Percentiles rank a stretch among this genome's conserved stretches.
Conservation (phyloP, 1,140 invertebrate genomes). For the Steinernema feltiae region DNA sequence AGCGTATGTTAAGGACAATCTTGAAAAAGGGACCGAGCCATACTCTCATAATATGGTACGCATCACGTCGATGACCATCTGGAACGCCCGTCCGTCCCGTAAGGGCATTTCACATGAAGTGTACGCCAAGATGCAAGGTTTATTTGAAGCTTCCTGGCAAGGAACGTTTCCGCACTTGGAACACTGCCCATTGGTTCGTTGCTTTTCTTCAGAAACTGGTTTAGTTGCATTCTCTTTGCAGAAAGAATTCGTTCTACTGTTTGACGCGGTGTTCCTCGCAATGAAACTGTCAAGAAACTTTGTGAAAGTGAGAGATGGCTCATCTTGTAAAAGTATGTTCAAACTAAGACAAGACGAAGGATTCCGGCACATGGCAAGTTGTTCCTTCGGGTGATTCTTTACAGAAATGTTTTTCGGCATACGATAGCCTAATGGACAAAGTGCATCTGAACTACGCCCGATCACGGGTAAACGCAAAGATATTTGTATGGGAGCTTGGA, state of each 20-base stretch:
- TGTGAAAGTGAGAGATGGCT: background rate
- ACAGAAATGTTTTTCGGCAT: background rate
- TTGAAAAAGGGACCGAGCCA: conserved; percentile 26
- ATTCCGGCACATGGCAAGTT: background rate
- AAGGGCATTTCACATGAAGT: conserved; percentile 1
- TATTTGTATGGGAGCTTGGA: conserved; percentile 36
- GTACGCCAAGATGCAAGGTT: background rate
- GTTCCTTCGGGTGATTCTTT: background rate
- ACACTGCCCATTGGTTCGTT: background rate
- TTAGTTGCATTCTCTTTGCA: conserved; percentile 14
- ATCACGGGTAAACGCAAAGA: conserved; percentile 14
- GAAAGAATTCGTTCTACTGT: conserved; percentile 35
- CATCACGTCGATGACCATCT: conserved; percentile 27
- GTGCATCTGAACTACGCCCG: background rate
- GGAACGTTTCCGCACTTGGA: background rate
- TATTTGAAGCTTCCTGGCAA: background rate
- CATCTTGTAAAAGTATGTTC: background rate
- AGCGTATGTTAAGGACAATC: conserved; percentile 25
- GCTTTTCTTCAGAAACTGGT: no score
- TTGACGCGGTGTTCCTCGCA: conserved; percentile 29
- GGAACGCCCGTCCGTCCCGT: background rate
- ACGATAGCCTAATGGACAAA: background rate
- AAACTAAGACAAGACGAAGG: background rate
- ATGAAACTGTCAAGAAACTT: conserved; percentile 6
- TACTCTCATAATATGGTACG: conserved; percentile 40